Evolutionary conservation across 1,140 invertebrate species (phyloP).

Genomic region (Lamellibrachia luymesi): DNA sequence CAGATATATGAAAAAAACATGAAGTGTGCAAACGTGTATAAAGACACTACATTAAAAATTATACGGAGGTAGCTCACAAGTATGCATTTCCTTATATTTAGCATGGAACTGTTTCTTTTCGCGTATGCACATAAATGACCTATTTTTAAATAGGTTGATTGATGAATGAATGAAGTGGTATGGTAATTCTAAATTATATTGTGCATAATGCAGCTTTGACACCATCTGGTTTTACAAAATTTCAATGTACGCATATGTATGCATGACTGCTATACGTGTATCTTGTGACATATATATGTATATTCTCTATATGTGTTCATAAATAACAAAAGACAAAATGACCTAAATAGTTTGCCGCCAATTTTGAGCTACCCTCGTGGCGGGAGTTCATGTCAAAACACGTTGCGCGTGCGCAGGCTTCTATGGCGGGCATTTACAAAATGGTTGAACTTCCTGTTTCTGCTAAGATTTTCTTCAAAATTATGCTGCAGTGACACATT

Average conservation of each 20-base stretch:
- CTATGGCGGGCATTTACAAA: conserved; percentile 16
- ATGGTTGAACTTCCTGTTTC: conserved; percentile 17
- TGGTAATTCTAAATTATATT: neutral
- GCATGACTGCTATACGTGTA: neutral
- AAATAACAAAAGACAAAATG: neutral
- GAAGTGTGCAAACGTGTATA: neutral
- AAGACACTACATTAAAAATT: neutral
- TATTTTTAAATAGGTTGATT: conserved; percentile 1
- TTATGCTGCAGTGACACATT: neutral
- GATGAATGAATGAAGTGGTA: neutral
- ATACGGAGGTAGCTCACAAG: neutral
- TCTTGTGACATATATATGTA: neutral
- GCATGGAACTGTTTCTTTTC: neutral
- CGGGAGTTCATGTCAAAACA: neutral
- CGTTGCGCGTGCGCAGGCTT: conserved; percentile 6
- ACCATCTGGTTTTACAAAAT: neutral
- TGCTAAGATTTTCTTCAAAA: neutral
- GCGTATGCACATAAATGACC: neutral
- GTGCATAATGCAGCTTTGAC: neutral
- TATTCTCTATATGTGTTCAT: neutral
- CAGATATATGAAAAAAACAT: neutral
- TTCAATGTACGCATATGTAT: conserved; percentile 1
- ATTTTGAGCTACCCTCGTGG: neutral
- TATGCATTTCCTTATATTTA: neutral
- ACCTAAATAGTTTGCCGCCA: neutral